phyloP scores from a whole-genome alignment of 2,797 vertebrate species.

The Eulemur rubriventer region DNA sequence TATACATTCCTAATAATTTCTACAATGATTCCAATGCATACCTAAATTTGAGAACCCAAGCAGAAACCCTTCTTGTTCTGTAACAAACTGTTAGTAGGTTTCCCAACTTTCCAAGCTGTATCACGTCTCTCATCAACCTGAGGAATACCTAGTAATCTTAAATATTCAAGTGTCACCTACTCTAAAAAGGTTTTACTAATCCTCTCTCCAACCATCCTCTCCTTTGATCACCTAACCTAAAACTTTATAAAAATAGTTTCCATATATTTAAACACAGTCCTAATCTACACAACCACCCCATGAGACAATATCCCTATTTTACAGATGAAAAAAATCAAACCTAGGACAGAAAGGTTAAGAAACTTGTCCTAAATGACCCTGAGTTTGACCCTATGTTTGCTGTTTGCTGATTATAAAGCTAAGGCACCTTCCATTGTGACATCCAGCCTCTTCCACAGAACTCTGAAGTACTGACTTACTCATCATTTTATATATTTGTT shows the following conservation, averaged over 20 bases:
- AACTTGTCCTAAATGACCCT: neutral
- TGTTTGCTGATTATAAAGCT: constrained; percentile 9
- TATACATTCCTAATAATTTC: constrained; percentile 1
- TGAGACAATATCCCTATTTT: neutral
- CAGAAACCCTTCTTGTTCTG: neutral
- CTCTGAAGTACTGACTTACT: constrained; percentile 13
- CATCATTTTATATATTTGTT: constrained; percentile 11
- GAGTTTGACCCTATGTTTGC: neutral
- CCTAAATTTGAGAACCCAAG: neutral
- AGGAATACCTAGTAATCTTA: neutral
- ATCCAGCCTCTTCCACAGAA: neutral
- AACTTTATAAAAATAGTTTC: neutral
- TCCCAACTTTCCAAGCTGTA: neutral
- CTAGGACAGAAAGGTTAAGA: neutral
- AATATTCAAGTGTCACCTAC: neutral
- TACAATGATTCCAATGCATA: neutral
- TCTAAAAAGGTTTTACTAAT: neutral
- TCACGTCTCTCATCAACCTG: neutral
- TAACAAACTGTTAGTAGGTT: neutral
- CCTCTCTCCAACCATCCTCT: neutral
- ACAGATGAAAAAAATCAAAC: constrained; percentile 41
- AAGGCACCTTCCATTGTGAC: constrained; percentile 1
- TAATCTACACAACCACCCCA: neutral
- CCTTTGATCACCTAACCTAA: neutral
- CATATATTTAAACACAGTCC: neutral